phyloP scores from a whole-genome alignment of 2,888 invertebrate genomes.

The Tethea ocularis region DNA sequence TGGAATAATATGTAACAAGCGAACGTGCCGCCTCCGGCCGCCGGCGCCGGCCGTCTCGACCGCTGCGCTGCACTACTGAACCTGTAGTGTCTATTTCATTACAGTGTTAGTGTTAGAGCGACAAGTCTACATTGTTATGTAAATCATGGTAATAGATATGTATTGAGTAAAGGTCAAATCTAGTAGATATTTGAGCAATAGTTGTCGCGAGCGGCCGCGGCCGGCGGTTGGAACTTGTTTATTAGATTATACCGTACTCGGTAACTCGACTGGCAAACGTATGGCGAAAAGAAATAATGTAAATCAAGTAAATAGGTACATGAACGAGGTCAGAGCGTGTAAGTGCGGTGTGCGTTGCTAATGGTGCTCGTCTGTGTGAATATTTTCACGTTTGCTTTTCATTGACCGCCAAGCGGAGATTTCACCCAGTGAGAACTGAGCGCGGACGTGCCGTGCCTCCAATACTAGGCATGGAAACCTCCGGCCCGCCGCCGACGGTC shows the following conservation, averaged over 20 bases:
- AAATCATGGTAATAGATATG: neutral
- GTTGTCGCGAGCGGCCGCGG: neutral
- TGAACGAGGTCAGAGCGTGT: neutral
- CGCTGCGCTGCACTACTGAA: neutral
- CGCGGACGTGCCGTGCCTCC: neutral
- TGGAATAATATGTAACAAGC: neutral
- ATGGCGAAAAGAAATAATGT: neutral
- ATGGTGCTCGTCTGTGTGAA: neutral
- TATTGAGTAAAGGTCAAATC: neutral
- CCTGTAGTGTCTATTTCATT: neutral
- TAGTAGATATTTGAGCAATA: slow-evolving; percentile 4
- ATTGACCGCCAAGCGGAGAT: slow-evolving; percentile 8
- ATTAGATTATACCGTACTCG: neutral
- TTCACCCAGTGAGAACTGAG: slow-evolving; percentile 32
- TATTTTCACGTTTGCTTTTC: slow-evolving; percentile 4
- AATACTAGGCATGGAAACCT: too few relatives aligned
- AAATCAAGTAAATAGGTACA: neutral
- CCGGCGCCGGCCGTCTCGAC: neutral
- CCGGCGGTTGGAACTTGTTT: neutral
- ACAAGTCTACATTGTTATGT: slow-evolving; percentile 7
- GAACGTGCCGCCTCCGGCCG: neutral
- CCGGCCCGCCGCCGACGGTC: neutral
- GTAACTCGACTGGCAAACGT: neutral
- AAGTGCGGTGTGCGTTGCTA: neutral
- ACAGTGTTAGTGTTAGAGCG: neutral